Evolutionary conservation across 2,888 invertebrate genomes (phyloP).

Genomic region (Synanthedon vespiformis): DNA sequence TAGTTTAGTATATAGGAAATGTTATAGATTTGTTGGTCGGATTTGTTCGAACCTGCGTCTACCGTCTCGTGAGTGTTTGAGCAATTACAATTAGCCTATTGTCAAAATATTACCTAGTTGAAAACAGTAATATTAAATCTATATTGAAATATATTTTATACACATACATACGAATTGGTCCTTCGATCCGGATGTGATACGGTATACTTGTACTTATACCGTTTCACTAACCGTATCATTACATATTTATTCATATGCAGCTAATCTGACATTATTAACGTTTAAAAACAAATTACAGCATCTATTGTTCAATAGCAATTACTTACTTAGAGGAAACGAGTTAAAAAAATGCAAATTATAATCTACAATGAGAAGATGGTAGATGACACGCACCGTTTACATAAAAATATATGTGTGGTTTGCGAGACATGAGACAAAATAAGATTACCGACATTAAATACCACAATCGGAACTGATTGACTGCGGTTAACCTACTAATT

Average conservation of each 20-base stretch:
- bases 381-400: constrained; percentile 4
- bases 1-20: no score
- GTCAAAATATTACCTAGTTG: no score
- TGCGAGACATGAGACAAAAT: constrained; percentile 21
- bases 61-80: no score
- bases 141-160: no score
- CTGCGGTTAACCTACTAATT: constrained; percentile 10
- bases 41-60: no score
- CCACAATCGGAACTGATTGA: constrained; percentile 26
- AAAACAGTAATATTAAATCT: no score
- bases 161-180: neutral
- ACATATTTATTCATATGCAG: neutral
- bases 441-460: constrained; percentile 15
- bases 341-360: constrained; percentile 17
- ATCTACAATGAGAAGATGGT: constrained; percentile 5
- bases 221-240: neutral
- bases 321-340: constrained; percentile 16
- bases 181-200: neutral
- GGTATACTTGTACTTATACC: neutral
- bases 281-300: constrained; percentile 4
- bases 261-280: neutral
- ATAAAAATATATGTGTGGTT: constrained; percentile 9
- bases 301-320: constrained; percentile 24
- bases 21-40: no score
- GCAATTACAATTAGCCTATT: no score